Evolutionary conservation across 2,888 invertebrate species (phyloP).

Genomic region (Brachylomia viminalis): DNA sequence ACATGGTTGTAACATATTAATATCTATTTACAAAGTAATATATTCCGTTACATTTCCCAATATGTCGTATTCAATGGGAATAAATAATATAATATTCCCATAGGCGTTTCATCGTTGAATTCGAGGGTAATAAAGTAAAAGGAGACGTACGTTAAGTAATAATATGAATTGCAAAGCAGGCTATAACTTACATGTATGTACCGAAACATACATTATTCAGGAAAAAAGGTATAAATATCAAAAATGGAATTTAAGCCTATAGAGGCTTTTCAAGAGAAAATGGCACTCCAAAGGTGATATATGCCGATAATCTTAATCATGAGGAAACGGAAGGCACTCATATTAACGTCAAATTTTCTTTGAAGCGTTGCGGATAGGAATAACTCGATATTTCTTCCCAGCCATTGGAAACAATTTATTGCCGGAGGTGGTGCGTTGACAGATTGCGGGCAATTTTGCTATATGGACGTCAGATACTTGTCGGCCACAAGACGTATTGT

Average conservation of each 20-base stretch:
- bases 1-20: neutral
- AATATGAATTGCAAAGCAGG: constrained; percentile 24
- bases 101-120: constrained; percentile 26
- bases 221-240: neutral
- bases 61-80: constrained; percentile 43
- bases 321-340: constrained; percentile 11
- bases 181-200: constrained; percentile 20
- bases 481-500: constrained; percentile 42
- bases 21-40: constrained; percentile 5
- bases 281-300: constrained; percentile 17
- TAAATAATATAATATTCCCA: constrained; percentile 21
- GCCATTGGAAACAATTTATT: constrained; percentile 51
- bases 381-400: constrained; percentile 40
- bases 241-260: constrained; percentile 19
- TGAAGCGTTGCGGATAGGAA: constrained; percentile 31
- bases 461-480: constrained; percentile 30
- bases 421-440: constrained; percentile 42
- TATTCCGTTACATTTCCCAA: constrained; percentile 23
- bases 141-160: constrained; percentile 34
- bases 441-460: constrained; percentile 52
- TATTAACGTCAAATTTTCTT: constrained; percentile 25
- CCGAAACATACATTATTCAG: constrained; percentile 8
- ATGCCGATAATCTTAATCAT: constrained; percentile 30
- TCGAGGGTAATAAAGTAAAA: constrained; percentile 37
- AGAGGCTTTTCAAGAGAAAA: constrained; percentile 14